Evolutionary conservation across 1,140 invertebrate genomes (phyloP).

Genomic region (Himalopsyche phryganea): DNA sequence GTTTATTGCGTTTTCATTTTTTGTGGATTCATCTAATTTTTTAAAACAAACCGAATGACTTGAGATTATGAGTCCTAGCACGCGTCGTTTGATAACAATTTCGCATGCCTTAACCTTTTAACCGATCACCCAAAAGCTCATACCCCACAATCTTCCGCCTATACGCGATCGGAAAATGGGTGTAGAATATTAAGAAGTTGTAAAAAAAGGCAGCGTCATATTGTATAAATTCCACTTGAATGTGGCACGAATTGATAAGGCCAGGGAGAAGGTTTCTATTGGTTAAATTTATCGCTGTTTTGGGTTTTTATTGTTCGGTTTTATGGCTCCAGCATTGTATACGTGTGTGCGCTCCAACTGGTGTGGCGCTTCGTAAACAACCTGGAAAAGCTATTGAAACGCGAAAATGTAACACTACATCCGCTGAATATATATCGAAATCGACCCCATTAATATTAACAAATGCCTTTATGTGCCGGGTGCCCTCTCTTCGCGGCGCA

Average conservation of each 20-base stretch:
- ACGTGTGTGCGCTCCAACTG: conserved; percentile 37
- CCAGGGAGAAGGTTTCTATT: conserved; percentile 54
- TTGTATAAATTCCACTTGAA: conserved; percentile 46
- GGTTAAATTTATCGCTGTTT: conserved; percentile 57
- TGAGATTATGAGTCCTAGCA: too few relatives aligned
- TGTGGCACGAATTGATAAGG: conserved; percentile 54
- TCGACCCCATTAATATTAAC: conserved; percentile 30
- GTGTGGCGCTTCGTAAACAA: conserved; percentile 34
- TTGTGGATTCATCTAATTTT: too few relatives aligned
- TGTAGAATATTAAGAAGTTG: conserved; percentile 31
- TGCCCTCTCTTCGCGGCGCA: conserved; percentile 8
- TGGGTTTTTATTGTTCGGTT: conserved; percentile 58
- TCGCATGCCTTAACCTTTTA: too few relatives aligned
- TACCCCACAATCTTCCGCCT: not conserved
- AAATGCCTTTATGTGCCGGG: conserved; percentile 20
- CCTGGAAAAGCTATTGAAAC: conserved; percentile 31
- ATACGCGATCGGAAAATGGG: conserved; percentile 24
- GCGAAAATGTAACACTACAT: conserved; percentile 29
- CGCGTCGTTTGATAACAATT: too few relatives aligned
- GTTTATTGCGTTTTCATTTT: too few relatives aligned
- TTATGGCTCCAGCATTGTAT: conserved; percentile 52
- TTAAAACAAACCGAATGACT: too few relatives aligned
- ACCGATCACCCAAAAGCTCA: too few relatives aligned
- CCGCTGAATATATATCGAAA: conserved; percentile 25
- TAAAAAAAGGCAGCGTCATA: conserved; percentile 43